Evolutionary conservation across 1,140 invertebrate genomes (phyloP).

Genomic region (Euglossa dilemma): DNA sequence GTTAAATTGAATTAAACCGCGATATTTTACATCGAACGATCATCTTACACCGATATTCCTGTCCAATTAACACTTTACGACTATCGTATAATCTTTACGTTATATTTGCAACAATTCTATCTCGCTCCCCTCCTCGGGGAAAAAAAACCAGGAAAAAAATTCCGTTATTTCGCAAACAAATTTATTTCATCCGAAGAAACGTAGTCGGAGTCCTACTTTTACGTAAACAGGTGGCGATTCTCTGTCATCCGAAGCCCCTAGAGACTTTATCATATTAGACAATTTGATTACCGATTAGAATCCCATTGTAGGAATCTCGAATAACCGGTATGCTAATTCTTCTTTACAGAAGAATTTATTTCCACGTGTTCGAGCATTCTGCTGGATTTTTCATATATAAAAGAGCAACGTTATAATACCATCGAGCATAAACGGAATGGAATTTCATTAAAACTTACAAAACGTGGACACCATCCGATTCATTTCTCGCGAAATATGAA

Average conservation of each 20-base stretch:
- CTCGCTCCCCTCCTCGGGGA: too few relatives aligned
- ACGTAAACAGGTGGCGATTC: constrained; percentile 10
- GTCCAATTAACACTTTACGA: not conserved
- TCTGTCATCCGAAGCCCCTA: not conserved
- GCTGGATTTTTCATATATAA: not conserved
- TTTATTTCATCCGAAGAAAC: not conserved
- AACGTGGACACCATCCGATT: not conserved
- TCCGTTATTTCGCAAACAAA: not conserved
- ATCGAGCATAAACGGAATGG: not conserved
- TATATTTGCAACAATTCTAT: too few relatives aligned
- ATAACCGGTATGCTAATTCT: not conserved
- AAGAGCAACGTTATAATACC: too few relatives aligned
- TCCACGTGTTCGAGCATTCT: not conserved
- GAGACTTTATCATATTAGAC: constrained; percentile 23
- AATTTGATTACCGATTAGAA: constrained; percentile 24
- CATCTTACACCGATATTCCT: not conserved
- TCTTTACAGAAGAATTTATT: not conserved
- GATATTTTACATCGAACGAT: not conserved
- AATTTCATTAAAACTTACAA: constrained; percentile 35
- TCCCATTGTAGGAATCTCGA: constrained; percentile 11
- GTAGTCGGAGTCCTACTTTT: not conserved
- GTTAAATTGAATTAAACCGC: not conserved
- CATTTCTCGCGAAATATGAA: constrained; percentile 5
- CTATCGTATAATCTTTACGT: too few relatives aligned
- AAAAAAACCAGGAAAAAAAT: too few relatives aligned